These are phyloP conservation scores for Bombus confusus DNA, from an alignment of 1,140 invertebrate species.

Conservation along the genomic window DNA sequence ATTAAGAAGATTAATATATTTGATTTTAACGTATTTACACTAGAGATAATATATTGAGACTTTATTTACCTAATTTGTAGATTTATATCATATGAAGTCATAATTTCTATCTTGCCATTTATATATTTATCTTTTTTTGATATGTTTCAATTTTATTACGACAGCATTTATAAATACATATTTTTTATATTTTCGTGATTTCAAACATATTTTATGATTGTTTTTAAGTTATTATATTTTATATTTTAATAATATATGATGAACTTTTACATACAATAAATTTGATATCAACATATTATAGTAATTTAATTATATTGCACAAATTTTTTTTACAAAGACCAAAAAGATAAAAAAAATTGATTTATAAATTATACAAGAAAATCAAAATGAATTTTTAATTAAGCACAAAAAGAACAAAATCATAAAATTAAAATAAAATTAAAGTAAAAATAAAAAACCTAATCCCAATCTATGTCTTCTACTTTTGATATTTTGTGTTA, in stretches of 20 bases:
- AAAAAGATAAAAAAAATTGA: slow-evolving; percentile 4
- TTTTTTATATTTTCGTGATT: slow-evolving; percentile 47
- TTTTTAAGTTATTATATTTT: slow-evolving; percentile 42
- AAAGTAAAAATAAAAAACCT: slow-evolving; percentile 5
- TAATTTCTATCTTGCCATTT: slow-evolving; percentile 56
- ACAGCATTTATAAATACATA: slow-evolving; percentile 50
- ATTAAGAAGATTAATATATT: slow-evolving; percentile 67
- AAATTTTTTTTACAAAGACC: slow-evolving; percentile 25
- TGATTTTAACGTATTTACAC: slow-evolving; percentile 48
- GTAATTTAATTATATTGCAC: slow-evolving; percentile 37
- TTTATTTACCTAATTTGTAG: slow-evolving; percentile 47
- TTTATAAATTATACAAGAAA: slow-evolving; percentile 13
- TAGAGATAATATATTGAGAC: slow-evolving; percentile 48
- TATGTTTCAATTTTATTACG: slow-evolving; percentile 13
- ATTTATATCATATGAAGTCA: slow-evolving; percentile 36
- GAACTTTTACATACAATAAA: slow-evolving; percentile 6
- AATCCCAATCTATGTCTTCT: slow-evolving; percentile 15
- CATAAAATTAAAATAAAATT: slow-evolving; percentile 8
- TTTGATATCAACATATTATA: slow-evolving; percentile 28
- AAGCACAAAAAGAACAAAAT: slow-evolving; percentile 38
- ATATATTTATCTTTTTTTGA: slow-evolving; percentile 11
- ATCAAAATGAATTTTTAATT: slow-evolving; percentile 35
- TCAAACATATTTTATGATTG: slow-evolving; percentile 18
- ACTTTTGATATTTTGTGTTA: slow-evolving; percentile 47
- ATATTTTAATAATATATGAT: slow-evolving; percentile 33